These are phyloP conservation scores for Melanotaenia trifasciata DNA, from an alignment of 2,797 vertebrate genomes.

Conservation along the genomic window DNA sequence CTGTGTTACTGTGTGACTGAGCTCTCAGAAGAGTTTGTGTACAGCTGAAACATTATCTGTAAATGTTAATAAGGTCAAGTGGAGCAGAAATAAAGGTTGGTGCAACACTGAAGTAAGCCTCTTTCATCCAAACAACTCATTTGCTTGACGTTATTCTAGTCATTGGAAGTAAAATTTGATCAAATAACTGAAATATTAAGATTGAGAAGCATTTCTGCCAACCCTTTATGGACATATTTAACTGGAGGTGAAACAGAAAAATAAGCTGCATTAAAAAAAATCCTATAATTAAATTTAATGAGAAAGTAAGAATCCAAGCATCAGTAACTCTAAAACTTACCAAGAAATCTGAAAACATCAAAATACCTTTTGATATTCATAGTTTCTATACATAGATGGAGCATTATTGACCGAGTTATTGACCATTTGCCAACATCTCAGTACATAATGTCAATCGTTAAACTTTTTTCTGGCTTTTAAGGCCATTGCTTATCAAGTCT, in stretches of 20 bases:
- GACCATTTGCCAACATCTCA: conserved; percentile 21
- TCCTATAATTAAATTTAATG: not conserved
- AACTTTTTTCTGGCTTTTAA: conserved; percentile 14
- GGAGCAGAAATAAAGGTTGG: conserved; percentile 6
- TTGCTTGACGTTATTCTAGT: not conserved
- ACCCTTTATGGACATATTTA: not conserved
- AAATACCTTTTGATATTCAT: not conserved
- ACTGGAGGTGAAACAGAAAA: not conserved
- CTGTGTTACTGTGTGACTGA: conserved; percentile 24
- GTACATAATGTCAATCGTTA: conserved; percentile 18
- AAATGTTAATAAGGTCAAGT: conserved; percentile 28
- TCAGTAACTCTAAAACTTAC: not conserved
- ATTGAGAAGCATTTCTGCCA: not conserved
- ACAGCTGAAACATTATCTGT: conserved; percentile 25
- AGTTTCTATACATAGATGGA: conserved; percentile 18
- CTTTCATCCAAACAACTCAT: not conserved
- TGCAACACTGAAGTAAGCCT: not conserved
- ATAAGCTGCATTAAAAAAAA: not conserved
- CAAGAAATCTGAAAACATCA: not conserved
- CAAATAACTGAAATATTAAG: not conserved
- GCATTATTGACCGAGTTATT: conserved; percentile 38
- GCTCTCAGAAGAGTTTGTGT: conserved; percentile 49
- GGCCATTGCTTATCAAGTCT: conserved; percentile 20
- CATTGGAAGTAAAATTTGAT: not conserved
- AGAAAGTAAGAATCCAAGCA: not conserved